Base-by-base conservation (phyloP, 2,113 vertebrate species). In the Urocynchramus pylzowi region DNA sequence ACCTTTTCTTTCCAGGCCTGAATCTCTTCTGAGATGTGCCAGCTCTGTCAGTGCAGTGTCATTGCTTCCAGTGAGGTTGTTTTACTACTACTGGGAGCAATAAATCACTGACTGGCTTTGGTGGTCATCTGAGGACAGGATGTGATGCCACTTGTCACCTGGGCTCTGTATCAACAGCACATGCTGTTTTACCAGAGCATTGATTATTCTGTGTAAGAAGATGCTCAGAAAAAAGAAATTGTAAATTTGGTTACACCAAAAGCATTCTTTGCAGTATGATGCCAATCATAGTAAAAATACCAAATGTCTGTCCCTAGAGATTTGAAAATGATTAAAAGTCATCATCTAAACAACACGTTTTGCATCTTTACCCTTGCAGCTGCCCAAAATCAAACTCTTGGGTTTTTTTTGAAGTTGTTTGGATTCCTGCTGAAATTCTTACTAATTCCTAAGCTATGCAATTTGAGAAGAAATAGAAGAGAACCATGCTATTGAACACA, bases 11-110 rank as follows among this genome's bases (percentile, higher is more conserved):
- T 73, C 56, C 41, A 35, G 84, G 73, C 63, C 63, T 54, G 47
- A 56, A 70, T 92, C 93, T 91, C 83, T 88, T 74, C 64, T 95
- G 80, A 80, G 71, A 81, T 67, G 65, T 89, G 56, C 77, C 64
- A 63, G 0, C 44, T 56, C 60, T 88, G 76, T 53, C 95, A 92
- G 64, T 31, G 37, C 68, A 45, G 53, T 78, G 73, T 49, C 37
- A 13, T n/a, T 78, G 60, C 41, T 85, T 44, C 52, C 67, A 77
- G 33, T 59, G 59, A 95, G 33, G 20, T 64, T 68, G 9, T 47
- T 3, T 30, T 65, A 12, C 45, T 61, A 2, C 71, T 81, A 0
- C n/a, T 65, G 68, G 85, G 47, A 64, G 49, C 75, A 88, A 65
- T 84, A 49, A 45, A 50, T 15, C 35, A 64, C 64, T 69, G 69